Evolutionary conservation across 2,888 invertebrate species (phyloP).

Genomic region (Sarcophaga carnaria): DNA sequence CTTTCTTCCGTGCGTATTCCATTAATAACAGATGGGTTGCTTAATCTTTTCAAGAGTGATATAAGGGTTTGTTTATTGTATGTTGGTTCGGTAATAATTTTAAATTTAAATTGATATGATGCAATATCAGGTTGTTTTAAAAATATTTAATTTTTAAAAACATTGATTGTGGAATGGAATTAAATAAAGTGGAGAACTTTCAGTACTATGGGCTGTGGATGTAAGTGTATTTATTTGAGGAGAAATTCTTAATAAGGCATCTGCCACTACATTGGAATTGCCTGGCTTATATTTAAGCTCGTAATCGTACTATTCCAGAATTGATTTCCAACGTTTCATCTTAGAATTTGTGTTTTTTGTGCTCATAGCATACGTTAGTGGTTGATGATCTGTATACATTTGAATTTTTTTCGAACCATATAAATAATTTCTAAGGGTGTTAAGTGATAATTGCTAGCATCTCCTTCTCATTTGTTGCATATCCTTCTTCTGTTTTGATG

Average conservation of each 20-base stretch:
- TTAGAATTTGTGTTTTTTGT: slow-evolving; percentile 36
- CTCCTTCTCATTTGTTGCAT: background rate
- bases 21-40: background rate
- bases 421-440: background rate
- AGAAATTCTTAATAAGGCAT: slow-evolving; percentile 31
- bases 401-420: slow-evolving; percentile 26
- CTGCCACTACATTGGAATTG: slow-evolving; percentile 32
- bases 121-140: background rate
- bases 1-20: background rate
- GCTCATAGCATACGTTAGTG: slow-evolving; percentile 25
- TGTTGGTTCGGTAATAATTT: slow-evolving; percentile 9
- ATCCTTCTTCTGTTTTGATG: no score
- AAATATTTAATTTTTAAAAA: slow-evolving; percentile 30
- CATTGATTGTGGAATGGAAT: slow-evolving; percentile 40
- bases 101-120: slow-evolving; percentile 35
- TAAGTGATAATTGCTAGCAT: slow-evolving; percentile 29
- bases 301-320: background rate
- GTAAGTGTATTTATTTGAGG: background rate
- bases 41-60: background rate
- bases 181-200: slow-evolving; percentile 37
- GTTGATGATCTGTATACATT: slow-evolving; percentile 40
- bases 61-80: slow-evolving; percentile 44
- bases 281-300: slow-evolving; percentile 1
- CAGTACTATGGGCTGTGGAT: slow-evolving; percentile 31
- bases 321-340: background rate